Percentiles rank a stretch among this genome's conserved stretches.
These are phyloP conservation scores for Crocidura indochinensis DNA, from an alignment of 2,797 vertebrate species.

Conservation along the genomic window DNA sequence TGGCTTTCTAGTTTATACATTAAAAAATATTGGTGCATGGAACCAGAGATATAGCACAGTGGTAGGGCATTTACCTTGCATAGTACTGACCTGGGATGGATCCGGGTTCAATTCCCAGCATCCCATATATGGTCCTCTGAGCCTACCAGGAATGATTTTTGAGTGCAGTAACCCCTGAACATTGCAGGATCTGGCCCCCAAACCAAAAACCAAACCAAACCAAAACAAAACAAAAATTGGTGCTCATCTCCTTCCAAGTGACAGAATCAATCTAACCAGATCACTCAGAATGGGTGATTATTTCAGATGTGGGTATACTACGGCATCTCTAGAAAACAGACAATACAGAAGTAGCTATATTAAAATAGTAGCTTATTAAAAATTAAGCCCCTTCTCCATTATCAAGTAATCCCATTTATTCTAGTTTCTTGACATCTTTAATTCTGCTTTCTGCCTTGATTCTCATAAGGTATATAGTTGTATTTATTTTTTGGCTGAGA, in stretches of 20 bases:
- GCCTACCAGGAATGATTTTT: too few species aligned
- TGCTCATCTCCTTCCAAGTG: constrained; percentile 12
- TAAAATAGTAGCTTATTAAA: not conserved
- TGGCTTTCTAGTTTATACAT: too few species aligned
- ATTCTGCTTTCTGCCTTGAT: not conserved
- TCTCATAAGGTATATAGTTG: not conserved
- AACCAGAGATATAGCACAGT: too few species aligned
- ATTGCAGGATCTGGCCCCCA: too few species aligned
- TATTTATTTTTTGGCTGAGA: not conserved
- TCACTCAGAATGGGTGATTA: not conserved
- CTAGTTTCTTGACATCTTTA: not conserved
- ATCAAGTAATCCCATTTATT: not conserved
- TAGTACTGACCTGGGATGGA: too few species aligned
- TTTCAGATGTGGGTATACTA: not conserved
- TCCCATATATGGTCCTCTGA: too few species aligned
- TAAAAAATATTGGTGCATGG: too few species aligned
- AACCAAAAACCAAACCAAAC: too few species aligned
- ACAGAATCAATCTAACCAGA: constrained; percentile 9
- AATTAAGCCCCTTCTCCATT: not conserved
- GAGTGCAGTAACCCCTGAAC: too few species aligned
- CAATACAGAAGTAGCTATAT: too few species aligned
- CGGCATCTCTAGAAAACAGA: not conserved
- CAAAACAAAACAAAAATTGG: not conserved
- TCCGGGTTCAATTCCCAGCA: too few species aligned
- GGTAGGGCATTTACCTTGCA: too few species aligned